Evolutionary conservation across 2,113 vertebrate species (phyloP), one percentile per base, ranked within the genome.

Genomic region (Lophochroa leadbeateri): DNA sequence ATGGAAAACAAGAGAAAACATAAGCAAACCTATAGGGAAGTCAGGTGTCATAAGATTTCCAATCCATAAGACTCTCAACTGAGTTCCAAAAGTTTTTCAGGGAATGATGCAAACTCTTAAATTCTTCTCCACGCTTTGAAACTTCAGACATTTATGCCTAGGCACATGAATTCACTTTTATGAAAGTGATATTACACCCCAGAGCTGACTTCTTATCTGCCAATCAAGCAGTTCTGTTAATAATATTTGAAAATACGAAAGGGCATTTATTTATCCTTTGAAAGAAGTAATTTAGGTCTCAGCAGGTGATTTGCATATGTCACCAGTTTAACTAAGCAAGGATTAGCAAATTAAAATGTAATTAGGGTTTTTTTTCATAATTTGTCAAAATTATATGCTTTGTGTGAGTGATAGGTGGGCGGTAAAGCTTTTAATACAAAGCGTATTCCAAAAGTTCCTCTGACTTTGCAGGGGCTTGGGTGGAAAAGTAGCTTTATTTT

Each of bases 331-430:
- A 81, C 63, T 90, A 88, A 87, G 93, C 78, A 96, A 97, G 95
- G 94, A 97, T 98, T 97, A 97, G 33, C 69, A 97, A 98, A 98
- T 97, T 97, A 96, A 97, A 97, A 97, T 88, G 64, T 81, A 97
- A 98, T 97, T 96, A 97, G 14, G 2, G 49, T 93, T 95, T 96
- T 71, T 49, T 43, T 92, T 47, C 75, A 85, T 95, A 92, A 97
- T 97, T 97, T 97, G 74, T 85, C 85, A 95, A 97, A 98, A 98
- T 97, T 95, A 92, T 69, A 86, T 95, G 91, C 84, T 97, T 96
- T 97, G 24, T 94, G 37, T 90, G 90, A 96, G 86, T 91, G 97
- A 95, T 92, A 97, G 86, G 84, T 92, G 65, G 71, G 91, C 89
- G 81, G 63, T 78, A 96, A 97, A 91, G 20, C 55, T 95, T 93